phyloP scores from a whole-genome alignment of 2,797 vertebrate species.

The Limosa lapponica region DNA sequence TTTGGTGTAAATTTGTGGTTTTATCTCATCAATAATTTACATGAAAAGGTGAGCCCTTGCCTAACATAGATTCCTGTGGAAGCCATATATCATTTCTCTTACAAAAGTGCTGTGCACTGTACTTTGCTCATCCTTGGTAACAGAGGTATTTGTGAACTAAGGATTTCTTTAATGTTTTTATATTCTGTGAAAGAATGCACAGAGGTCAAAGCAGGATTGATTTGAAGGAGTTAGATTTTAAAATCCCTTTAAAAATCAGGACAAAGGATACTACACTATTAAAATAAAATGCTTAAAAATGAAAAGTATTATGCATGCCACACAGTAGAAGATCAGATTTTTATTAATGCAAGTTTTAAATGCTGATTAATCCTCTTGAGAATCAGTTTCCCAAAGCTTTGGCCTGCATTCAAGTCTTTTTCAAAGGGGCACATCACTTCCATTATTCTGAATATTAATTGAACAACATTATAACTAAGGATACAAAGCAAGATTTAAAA shows the following conservation, averaged over 20 bases:
- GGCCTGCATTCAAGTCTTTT: slow-evolving; percentile 83
- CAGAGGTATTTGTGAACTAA: slow-evolving; percentile 20
- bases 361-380: slow-evolving; percentile 88
- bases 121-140: slow-evolving; percentile 18
- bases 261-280: slow-evolving; percentile 75
- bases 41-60: not conserved
- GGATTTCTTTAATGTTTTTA: slow-evolving; percentile 59
- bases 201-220: slow-evolving; percentile 67
- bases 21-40: not conserved
- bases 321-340: slow-evolving; percentile 84
- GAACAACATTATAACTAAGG: slow-evolving; percentile 82
- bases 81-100: not conserved
- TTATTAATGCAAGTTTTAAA: slow-evolving; percentile 93
- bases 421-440: slow-evolving; percentile 79
- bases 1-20: not conserved
- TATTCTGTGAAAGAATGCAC: slow-evolving; percentile 41
- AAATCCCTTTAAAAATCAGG: slow-evolving; percentile 79
- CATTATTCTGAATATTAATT: slow-evolving; percentile 87
- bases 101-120: not conserved
- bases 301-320: slow-evolving; percentile 80
- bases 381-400: slow-evolving; percentile 86
- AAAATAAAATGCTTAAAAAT: slow-evolving; percentile 81
- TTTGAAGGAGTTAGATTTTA: slow-evolving; percentile 77
- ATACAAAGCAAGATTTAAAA: slow-evolving; percentile 83
- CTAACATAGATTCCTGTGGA: not conserved